These are phyloP conservation scores for Thymelicus acteon DNA, from an alignment of 2,888 invertebrate genomes.

Conservation along the genomic window DNA sequence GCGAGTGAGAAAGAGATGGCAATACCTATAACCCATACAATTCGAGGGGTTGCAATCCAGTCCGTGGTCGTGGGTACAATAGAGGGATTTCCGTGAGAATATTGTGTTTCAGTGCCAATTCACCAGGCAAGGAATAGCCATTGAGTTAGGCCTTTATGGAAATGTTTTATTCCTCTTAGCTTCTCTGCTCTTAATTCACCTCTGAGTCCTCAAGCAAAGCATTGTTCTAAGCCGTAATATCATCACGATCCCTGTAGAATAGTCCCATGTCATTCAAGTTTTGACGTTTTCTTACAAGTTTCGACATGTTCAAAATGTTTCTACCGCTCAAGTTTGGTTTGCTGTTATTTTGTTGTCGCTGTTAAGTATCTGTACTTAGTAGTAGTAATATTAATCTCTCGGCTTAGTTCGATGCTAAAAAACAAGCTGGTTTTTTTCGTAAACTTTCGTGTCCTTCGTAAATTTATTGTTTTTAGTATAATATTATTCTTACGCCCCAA, in stretches of 20 bases:
- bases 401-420: too few species aligned
- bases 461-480: too few species aligned
- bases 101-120: constrained; percentile 53
- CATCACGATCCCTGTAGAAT: constrained; percentile 14
- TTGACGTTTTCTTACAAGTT: constrained; percentile 53
- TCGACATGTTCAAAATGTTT: constrained; percentile 45
- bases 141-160: constrained; percentile 17
- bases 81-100: constrained; percentile 67
- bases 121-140: constrained; percentile 38
- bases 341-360: not conserved
- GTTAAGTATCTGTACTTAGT: too few species aligned
- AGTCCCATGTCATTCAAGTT: constrained; percentile 55
- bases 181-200: not conserved
- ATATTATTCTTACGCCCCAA: too few species aligned
- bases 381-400: too few species aligned
- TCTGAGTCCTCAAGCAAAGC: not conserved
- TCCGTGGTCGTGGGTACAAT: constrained; percentile 59
- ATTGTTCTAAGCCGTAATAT: not conserved
- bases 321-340: constrained; percentile 33
- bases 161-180: not conserved
- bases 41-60: constrained; percentile 71
- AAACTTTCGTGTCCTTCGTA: too few species aligned
- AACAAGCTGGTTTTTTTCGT: too few species aligned
- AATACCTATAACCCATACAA: constrained; percentile 54
- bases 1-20: constrained; percentile 67